phyloP scores from a whole-genome alignment of 2,888 invertebrate species.

The Thera britannica region DNA sequence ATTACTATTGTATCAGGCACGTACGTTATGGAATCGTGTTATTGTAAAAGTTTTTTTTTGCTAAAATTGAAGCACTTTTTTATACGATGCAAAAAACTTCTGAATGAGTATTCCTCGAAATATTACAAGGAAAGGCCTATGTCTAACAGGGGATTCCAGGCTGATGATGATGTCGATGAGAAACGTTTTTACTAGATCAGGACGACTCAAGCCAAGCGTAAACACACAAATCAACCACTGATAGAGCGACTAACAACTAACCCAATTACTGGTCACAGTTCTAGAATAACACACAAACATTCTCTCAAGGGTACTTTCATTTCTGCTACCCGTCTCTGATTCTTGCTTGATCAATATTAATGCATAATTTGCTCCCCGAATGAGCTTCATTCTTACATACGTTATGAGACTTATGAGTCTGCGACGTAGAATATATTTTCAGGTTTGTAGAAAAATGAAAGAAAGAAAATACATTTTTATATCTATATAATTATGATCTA shows the following conservation, averaged over 20 bases:
- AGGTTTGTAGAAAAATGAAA: background rate
- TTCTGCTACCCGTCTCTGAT: constrained; percentile 48
- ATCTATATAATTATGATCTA: background rate
- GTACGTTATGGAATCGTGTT: no score
- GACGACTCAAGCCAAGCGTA: background rate
- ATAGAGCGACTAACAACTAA: background rate
- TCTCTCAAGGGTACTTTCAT: constrained; percentile 17
- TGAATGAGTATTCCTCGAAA: no score
- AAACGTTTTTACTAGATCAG: no score
- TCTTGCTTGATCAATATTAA: constrained; percentile 58
- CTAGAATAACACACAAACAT: constrained; percentile 9
- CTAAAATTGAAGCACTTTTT: no score
- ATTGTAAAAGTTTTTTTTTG: no score
- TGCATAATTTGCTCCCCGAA: constrained; percentile 50
- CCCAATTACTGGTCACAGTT: background rate
- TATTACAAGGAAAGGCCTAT: no score
- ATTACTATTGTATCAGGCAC: no score
- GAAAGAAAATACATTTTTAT: background rate
- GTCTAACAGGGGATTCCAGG: no score
- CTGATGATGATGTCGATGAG: no score
- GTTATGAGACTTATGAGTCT: no score
- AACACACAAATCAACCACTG: background rate
- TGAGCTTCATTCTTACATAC: constrained; percentile 38
- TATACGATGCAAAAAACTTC: no score
- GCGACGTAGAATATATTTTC: background rate